A percentile compares a stretch with the other conserved stretches of the same genome.
These are phyloP conservation scores for Calyptomena viridis DNA, from an alignment of 2,113 vertebrate genomes.

Conservation along the genomic window DNA sequence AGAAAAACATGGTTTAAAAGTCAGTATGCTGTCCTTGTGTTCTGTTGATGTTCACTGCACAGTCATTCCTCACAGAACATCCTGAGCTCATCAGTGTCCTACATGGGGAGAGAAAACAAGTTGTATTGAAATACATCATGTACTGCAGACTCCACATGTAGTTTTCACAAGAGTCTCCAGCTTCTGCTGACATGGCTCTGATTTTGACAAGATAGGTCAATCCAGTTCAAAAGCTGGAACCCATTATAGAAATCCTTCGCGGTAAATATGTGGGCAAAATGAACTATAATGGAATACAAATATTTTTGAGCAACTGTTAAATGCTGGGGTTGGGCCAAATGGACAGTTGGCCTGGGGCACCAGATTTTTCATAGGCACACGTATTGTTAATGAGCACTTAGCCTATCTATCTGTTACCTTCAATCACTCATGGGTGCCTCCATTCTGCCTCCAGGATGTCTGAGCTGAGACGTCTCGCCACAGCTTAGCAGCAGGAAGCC, in stretches of 20 bases:
- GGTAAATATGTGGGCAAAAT: conserved; percentile 9
- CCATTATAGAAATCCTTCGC: not conserved
- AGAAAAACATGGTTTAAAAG: not conserved
- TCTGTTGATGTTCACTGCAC: not conserved
- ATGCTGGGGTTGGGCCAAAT: conserved; percentile 30
- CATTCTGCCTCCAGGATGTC: not conserved
- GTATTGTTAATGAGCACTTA: conserved; percentile 20
- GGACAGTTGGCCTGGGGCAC: conserved; percentile 22
- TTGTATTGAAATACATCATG: not conserved
- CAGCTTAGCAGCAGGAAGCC: conserved; percentile 25
- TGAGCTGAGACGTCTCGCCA: not conserved
- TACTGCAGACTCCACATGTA: not conserved
- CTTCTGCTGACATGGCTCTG: not conserved
- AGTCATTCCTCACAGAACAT: not conserved
- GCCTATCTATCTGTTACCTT: conserved; percentile 58
- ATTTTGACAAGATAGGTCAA: conserved; percentile 10
- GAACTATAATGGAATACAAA: not conserved
- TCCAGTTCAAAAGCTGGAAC: conserved; percentile 11
- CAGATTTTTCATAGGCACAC: not conserved
- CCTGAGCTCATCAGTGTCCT: not conserved
- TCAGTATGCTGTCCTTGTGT: not conserved
- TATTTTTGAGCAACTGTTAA: conserved; percentile 48
- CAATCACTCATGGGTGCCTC: conserved; percentile 42
- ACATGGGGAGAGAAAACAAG: not conserved
- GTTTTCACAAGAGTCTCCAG: not conserved